A percentile compares a stretch with the other conserved stretches of the same genome.
Evolutionary conservation across 2,888 invertebrate species (phyloP).

Genomic region (Phyllotreta cruciferae): DNA sequence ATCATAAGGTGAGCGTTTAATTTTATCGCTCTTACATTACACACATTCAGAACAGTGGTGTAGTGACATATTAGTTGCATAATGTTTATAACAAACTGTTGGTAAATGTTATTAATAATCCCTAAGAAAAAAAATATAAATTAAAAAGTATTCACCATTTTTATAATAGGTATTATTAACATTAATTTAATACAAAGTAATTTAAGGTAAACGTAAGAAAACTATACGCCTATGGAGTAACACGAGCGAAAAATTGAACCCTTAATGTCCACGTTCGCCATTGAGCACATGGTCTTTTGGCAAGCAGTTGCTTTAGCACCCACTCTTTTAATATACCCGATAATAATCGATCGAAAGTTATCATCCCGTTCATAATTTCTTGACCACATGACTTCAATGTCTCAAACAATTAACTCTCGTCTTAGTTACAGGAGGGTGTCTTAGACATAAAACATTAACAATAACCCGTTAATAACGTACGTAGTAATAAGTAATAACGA

Average conservation of each 20-base stretch:
- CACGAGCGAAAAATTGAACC: conserved; percentile 13
- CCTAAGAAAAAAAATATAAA: too few species aligned
- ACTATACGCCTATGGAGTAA: conserved; percentile 4
- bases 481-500: too few species aligned
- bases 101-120: too few species aligned
- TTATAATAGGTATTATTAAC: too few species aligned
- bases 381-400: conserved; percentile 24
- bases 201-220: too few species aligned
- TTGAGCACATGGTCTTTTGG: conserved; percentile 44
- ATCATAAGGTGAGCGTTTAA: conserved; percentile 46
- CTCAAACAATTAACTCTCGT: conserved; percentile 6
- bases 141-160: too few species aligned
- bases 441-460: not conserved
- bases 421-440: not conserved
- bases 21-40: conserved; percentile 39
- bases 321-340: conserved; percentile 33
- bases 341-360: conserved; percentile 47
- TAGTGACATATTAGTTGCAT: not conserved
- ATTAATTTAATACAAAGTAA: too few species aligned
- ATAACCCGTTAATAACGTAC: too few species aligned
- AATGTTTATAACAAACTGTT: not conserved
- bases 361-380: conserved; percentile 41
- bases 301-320: conserved; percentile 43
- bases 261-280: conserved; percentile 36
- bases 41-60: conserved; percentile 11